Percentiles rank a stretch among this genome's conserved stretches.
Evolutionary conservation across 2,888 invertebrate species (phyloP).

Genomic region (Drosophila atroscutellata): DNA sequence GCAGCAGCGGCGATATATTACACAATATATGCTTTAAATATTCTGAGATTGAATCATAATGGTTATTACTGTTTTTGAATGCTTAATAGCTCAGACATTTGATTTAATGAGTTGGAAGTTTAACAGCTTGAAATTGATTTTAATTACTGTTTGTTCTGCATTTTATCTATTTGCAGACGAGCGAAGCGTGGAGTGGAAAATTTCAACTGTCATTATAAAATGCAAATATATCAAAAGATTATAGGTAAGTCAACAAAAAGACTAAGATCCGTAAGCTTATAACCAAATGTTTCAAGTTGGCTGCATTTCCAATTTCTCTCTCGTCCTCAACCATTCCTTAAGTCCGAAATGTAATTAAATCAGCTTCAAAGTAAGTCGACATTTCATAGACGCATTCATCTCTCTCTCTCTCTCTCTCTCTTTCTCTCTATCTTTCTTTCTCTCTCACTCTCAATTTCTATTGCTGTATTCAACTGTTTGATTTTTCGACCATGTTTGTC

Average conservation of each 20-base stretch:
- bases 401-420: not conserved
- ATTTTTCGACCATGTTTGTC: slow-evolving; percentile 33
- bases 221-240: not conserved
- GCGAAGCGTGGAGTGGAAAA: slow-evolving; percentile 31
- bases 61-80: slow-evolving; percentile 12
- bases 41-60: slow-evolving; percentile 26
- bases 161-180: slow-evolving; percentile 59
- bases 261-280: slow-evolving; percentile 9
- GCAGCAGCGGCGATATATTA: not conserved
- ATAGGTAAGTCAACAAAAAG: slow-evolving; percentile 57
- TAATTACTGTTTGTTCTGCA: slow-evolving; percentile 45
- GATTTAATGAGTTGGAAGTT: slow-evolving; percentile 19
- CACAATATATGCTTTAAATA: slow-evolving; percentile 3
- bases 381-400: not conserved
- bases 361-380: slow-evolving; percentile 52
- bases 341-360: slow-evolving; percentile 60
- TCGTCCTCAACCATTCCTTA: slow-evolving; percentile 1
- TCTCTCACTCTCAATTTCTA: not conserved
- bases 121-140: slow-evolving; percentile 36
- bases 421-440: not conserved
- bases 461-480: slow-evolving; percentile 12
- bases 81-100: slow-evolving; percentile 27
- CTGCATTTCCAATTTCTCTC: slow-evolving; percentile 26
- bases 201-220: slow-evolving; percentile 22
- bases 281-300: slow-evolving; percentile 35